Conservation (phyloP, 2,797 vertebrate genomes). For the Manis pentadactyla region DNA sequence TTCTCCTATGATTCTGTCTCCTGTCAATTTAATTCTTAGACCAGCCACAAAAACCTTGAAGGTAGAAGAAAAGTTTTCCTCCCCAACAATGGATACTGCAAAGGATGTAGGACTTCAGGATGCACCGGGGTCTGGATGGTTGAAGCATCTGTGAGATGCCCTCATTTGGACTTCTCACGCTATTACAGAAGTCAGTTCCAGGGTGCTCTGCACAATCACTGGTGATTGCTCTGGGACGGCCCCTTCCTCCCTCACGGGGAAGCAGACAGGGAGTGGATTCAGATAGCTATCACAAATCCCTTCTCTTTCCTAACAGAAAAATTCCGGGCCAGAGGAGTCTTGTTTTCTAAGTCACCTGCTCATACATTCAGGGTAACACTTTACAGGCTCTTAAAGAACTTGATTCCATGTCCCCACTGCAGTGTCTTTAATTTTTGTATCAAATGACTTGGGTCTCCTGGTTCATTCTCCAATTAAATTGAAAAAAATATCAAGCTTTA, state of each 20-base stretch:
- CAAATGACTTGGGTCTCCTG: background rate
- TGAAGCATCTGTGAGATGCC: background rate
- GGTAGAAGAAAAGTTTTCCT: no score
- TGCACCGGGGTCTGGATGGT: background rate
- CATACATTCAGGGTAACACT: background rate
- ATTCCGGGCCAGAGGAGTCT: background rate
- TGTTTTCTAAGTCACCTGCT: fast-evolving
- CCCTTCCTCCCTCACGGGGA: background rate
- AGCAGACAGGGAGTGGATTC: background rate
- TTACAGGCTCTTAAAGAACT: background rate
- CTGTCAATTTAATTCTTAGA: no score
- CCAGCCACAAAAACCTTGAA: no score
- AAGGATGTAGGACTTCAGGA: background rate
- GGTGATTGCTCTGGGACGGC: background rate
- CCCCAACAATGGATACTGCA: no score
- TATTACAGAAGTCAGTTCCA: background rate
- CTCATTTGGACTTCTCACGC: background rate
- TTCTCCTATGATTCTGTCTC: no score
- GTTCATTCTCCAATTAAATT: background rate
- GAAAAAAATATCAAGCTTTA: background rate
- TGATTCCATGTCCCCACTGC: background rate
- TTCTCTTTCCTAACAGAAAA: background rate
- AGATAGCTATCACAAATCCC: background rate
- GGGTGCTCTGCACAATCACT: fast-evolving
- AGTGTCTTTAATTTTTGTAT: background rate